phyloP scores from a whole-genome alignment of 2,113 vertebrate species.

The Grantiella picta region DNA sequence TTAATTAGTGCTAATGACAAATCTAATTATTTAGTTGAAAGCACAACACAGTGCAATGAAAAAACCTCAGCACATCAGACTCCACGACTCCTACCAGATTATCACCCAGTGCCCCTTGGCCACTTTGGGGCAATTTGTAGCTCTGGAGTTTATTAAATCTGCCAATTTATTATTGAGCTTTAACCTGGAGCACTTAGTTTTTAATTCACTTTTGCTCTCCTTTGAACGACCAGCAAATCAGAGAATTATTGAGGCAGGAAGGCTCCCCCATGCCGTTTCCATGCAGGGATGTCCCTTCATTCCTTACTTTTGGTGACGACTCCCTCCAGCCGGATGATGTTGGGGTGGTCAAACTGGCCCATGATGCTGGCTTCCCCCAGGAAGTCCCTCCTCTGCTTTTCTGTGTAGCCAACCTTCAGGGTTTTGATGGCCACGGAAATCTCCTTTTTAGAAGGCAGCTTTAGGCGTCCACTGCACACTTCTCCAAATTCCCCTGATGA shows the following conservation, averaged over 20 bases:
- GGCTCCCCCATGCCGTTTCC: not conserved
- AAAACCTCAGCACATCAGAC: not conserved
- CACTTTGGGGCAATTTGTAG: not conserved
- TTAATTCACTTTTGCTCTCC: not conserved
- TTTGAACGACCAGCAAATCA: not conserved
- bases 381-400: constrained; percentile 95
- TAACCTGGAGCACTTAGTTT: not conserved
- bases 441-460: constrained; percentile 94
- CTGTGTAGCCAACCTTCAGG: constrained; percentile 94
- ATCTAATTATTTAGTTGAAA: not conserved
- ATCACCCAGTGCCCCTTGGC: not conserved
- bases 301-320: constrained; percentile 96
- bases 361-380: constrained; percentile 96
- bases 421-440: constrained; percentile 98
- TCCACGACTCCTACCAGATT: not conserved
- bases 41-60: not conserved
- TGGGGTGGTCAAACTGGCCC: constrained; percentile 98
- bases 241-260: not conserved
- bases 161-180: not conserved
- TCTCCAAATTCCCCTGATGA: constrained; percentile 92
- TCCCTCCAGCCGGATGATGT: constrained; percentile 95
- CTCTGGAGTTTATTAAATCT: not conserved
- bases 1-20: not conserved
- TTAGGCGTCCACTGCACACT: constrained; percentile 94
- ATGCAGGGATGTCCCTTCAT: not conserved